These are phyloP conservation scores for Euplagia quadripunctaria DNA, from an alignment of 2,888 invertebrate species.

Conservation along the genomic window DNA sequence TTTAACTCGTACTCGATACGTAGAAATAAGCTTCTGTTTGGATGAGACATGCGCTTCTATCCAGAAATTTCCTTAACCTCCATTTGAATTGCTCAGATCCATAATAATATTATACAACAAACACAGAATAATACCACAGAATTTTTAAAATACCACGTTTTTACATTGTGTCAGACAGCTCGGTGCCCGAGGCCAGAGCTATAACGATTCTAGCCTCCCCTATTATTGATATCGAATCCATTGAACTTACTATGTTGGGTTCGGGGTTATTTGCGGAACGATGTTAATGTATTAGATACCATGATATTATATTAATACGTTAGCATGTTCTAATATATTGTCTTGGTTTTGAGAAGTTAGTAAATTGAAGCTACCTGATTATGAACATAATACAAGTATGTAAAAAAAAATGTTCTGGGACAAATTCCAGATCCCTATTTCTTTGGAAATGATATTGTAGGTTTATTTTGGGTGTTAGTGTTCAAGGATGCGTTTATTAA, in stretches of 20 bases:
- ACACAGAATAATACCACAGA: no score
- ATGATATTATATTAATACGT: slow-evolving; percentile 43
- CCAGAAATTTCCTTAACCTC: no score
- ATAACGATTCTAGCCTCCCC: slow-evolving; percentile 10
- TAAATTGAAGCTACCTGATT: background rate
- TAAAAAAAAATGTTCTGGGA: background rate
- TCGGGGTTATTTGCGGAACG: slow-evolving; percentile 8
- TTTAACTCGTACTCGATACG: background rate
- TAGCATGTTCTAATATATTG: slow-evolving; percentile 7
- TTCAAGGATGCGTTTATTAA: no score
- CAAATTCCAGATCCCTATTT: background rate
- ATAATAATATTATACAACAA: no score
- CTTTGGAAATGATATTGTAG: background rate
- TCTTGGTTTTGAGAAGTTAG: background rate
- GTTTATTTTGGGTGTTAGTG: no score
- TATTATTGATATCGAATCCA: slow-evolving; percentile 30
- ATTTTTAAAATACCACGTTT: background rate
- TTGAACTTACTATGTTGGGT: slow-evolving; percentile 12
- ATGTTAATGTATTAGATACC: slow-evolving; percentile 12
- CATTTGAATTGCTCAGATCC: no score
- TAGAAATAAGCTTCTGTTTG: background rate
- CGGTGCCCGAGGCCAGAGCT: background rate
- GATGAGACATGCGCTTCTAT: background rate
- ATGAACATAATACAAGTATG: background rate
- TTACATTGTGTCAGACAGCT: background rate